Evolutionary conservation across 2,113 vertebrate genomes (phyloP).

Genomic region (Gasterosteus aculeatus): DNA sequence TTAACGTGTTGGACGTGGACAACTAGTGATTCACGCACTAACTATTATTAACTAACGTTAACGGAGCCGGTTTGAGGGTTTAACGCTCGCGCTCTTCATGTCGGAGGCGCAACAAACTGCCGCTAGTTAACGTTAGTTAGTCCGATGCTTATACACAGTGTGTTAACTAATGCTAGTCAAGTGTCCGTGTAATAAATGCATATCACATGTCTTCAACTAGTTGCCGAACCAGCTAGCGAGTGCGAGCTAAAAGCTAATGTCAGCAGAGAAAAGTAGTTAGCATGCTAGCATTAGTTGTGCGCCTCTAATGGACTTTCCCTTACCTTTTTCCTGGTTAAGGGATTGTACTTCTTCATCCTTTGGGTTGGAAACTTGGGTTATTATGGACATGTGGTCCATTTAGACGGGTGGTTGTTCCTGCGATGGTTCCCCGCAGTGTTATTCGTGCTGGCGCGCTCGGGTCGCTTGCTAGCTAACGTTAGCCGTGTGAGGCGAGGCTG

Average conservation of each 20-base stretch:
- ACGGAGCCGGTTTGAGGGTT: not conserved
- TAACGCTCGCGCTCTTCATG: not conserved
- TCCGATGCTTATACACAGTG: slow-evolving; percentile 23
- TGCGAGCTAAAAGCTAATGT: slow-evolving; percentile 47
- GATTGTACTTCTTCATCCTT: slow-evolving; percentile 96
- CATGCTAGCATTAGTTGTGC: slow-evolving; percentile 41
- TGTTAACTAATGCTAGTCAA: not conserved
- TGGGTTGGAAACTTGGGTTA: slow-evolving; percentile 98
- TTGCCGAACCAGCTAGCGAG: slow-evolving; percentile 22
- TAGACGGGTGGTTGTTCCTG: slow-evolving; percentile 81
- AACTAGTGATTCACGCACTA: too few species aligned
- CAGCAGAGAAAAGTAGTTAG: slow-evolving; percentile 53
- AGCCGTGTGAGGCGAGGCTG: slow-evolving; percentile 48
- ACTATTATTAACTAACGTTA: not conserved
- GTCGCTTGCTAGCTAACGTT: slow-evolving; percentile 69
- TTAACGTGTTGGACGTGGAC: not conserved
- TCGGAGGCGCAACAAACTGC: not conserved
- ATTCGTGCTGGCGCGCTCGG: slow-evolving; percentile 51
- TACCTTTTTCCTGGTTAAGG: slow-evolving; percentile 93
- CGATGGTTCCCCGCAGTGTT: slow-evolving; percentile 60
- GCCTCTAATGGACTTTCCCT: slow-evolving; percentile 56
- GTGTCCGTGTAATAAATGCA: not conserved
- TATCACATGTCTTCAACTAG: slow-evolving; percentile 10
- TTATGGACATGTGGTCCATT: slow-evolving; percentile 99
- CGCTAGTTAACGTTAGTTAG: not conserved